Percentiles rank a stretch among this genome's conserved stretches.
Conservation (phyloP, 2,888 invertebrate species). For the Stenodera caucasica region DNA sequence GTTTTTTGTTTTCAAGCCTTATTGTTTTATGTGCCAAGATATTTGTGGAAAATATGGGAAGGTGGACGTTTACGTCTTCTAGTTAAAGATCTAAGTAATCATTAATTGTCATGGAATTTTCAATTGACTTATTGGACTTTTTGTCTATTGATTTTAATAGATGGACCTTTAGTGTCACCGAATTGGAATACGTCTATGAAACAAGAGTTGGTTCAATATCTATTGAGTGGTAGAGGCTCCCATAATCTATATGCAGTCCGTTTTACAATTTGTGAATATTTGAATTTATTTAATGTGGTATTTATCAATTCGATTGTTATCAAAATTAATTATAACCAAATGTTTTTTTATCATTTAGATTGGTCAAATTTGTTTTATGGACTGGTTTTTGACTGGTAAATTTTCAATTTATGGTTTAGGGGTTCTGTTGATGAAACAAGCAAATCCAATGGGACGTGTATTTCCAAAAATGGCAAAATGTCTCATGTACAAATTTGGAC, state of each 20-base stretch:
- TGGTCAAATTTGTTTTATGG: conserved; percentile 69
- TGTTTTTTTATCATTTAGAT: no score
- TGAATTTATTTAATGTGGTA: conserved; percentile 75
- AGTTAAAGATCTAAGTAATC: conserved; percentile 62
- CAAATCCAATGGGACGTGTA: conserved; percentile 65
- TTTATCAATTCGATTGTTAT: not conserved
- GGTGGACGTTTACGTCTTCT: conserved; percentile 65
- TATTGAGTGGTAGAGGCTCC: conserved; percentile 60
- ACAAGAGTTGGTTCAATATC: conserved; percentile 62
- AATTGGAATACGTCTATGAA: conserved; percentile 62
- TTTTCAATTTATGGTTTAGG: conserved; percentile 65
- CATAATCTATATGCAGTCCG: conserved; percentile 68
- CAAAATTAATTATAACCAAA: conserved; percentile 8
- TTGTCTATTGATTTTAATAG: conserved; percentile 49
- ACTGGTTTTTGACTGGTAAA: conserved; percentile 66
- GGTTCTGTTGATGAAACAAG: conserved; percentile 54
- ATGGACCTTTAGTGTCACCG: conserved; percentile 60
- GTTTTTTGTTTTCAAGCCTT: conserved; percentile 68
- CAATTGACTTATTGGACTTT: no score
- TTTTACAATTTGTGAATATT: conserved; percentile 70
- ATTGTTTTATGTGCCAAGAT: conserved; percentile 70
- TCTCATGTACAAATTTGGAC: conserved; percentile 62
- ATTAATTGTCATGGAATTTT: conserved; percentile 11
- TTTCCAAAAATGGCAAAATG: conserved; percentile 74
- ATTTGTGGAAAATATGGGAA: conserved; percentile 74